Evolutionary conservation across 2,113 vertebrate genomes (phyloP), one percentile per base, ranked within the genome.

Genomic region (Seriola aureovittata): DNA sequence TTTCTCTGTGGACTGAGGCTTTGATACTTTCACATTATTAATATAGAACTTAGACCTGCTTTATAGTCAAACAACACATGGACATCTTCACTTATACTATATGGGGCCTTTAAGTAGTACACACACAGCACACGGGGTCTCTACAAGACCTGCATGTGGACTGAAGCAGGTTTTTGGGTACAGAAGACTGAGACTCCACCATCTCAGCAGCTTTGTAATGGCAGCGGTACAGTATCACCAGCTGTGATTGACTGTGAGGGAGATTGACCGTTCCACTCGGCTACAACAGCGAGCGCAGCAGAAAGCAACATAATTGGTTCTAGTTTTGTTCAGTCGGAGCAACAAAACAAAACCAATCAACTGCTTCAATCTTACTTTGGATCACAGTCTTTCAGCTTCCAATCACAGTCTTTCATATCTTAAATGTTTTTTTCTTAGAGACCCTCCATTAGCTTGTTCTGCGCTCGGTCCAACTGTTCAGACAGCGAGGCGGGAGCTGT

Each of bases 291-390:
- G 1, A 42, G 16, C 25, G 21, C 71, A 64, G 64, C 71, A 59
- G 21, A 62, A 79, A 66, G 21, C 29, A 62, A 75, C 44, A 3
- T 40, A n/a, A 79, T 40, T 32, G 58, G 17, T 78, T 71, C n/a
- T 29, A 23, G 46, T 50, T 57, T 19, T 46, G 25, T 29, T 55
- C 32, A n/a, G 52, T 5, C 21, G 0, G 12, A 21, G 4, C 62
- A 32, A 32, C 40, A 74, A 13, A 59, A 67, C 46, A 44, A 57
- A 34, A 23, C 44, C 38, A 71, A 71, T 76, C 59, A 48, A 8
- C 65, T 19, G 29, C 55, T 75, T 34, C 63, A 42, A 13, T 68
- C 40, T 42, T 11, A 42, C 40, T 42, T 42, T 42, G 40, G 40
- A 11, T 42, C 40, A 42, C 40, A 42, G 8, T 42, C 40, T 11